Base-by-base conservation (phyloP, 1,140 invertebrate species). In the Cydia fagiglandana region DNA sequence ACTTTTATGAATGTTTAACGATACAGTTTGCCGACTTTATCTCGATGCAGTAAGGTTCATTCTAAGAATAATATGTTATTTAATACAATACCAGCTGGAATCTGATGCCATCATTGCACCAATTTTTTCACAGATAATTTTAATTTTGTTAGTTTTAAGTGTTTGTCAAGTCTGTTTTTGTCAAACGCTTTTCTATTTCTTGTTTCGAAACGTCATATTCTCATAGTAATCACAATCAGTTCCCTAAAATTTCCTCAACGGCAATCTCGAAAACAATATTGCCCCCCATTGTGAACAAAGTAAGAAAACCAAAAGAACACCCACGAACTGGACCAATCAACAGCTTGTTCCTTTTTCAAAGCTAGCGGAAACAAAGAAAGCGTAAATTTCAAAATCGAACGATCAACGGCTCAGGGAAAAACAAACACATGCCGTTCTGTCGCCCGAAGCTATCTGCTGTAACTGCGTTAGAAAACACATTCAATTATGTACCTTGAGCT, bases 311-410 rank as follows among this genome's bases (percentile, higher is more conserved):
- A 61, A 61, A 61, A 24, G 56, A 61, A 24, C 56, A 24, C 17
- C 56, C 53, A 24, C 56, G 56, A 9, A 24, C 17, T 61, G 9
- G 17, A 61, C 56, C 56, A 61, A 61, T 61, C 56, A 61, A 61
- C 2, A 61, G 56, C 56, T 24, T 61, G 56, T 61, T 61, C 56
- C 56, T 61, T 61, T 61, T 61, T 61, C 56, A 61, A 61, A 61
- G 20, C 56, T 24, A 53, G 50, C n/a, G 56, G 17, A 61, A 61
- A 61, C 56, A 61, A 61, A 61, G 56, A 61, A 61, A 61, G 56
- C 56, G 56, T 24, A 24, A 61, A 24, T 24, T 61, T 24, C 17
- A 24, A 61, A 61, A 61, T 20, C 17, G 20, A 61, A 24, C 56
- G 56, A 20, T 61, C 56, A 24, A 61, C 20, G 56, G 17, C 20